Evolutionary conservation across 2,888 invertebrate genomes (phyloP).

Genomic region (Gymnocheta viridis): DNA sequence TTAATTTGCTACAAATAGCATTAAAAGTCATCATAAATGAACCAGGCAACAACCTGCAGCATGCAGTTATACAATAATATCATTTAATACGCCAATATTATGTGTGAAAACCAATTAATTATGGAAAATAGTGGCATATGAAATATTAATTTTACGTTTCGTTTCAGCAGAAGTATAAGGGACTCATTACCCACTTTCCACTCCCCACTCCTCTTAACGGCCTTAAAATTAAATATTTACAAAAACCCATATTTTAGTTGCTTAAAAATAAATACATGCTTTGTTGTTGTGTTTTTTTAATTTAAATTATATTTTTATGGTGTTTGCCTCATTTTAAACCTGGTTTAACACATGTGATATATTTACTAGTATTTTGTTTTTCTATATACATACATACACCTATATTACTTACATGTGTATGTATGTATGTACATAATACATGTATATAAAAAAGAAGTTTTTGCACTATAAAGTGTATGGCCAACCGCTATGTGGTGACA

Average conservation of each 20-base stretch:
- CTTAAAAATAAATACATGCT: conserved; percentile 24
- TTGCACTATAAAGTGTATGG: conserved; percentile 67
- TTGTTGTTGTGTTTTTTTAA: not conserved
- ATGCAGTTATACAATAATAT: conserved; percentile 74
- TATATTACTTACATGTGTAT: not conserved
- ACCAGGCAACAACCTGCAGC: conserved; percentile 50
- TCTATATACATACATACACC: not conserved
- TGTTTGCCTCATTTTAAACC: conserved; percentile 49
- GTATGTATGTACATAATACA: not conserved
- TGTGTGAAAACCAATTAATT: conserved; percentile 81
- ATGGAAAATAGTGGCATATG: conserved; percentile 71
- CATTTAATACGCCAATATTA: conserved; percentile 71
- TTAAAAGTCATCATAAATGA: conserved; percentile 62
- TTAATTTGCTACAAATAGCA: conserved; percentile 65
- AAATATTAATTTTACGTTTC: conserved; percentile 41
- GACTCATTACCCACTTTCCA: too few relatives aligned
- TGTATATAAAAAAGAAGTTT: conserved; percentile 15
- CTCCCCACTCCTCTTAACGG: not conserved
- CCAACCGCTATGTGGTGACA: conserved; percentile 69
- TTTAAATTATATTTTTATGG: conserved; percentile 25
- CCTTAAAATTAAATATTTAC: conserved; percentile 4
- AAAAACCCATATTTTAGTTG: conserved; percentile 25
- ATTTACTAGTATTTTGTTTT: conserved; percentile 57
- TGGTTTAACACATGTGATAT: conserved; percentile 67
- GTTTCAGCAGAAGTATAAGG: not conserved